Percentiles rank a stretch among this genome's conserved stretches.
phyloP scores from a whole-genome alignment of 2,888 invertebrate genomes.

The Dicyrtoma fusca region DNA sequence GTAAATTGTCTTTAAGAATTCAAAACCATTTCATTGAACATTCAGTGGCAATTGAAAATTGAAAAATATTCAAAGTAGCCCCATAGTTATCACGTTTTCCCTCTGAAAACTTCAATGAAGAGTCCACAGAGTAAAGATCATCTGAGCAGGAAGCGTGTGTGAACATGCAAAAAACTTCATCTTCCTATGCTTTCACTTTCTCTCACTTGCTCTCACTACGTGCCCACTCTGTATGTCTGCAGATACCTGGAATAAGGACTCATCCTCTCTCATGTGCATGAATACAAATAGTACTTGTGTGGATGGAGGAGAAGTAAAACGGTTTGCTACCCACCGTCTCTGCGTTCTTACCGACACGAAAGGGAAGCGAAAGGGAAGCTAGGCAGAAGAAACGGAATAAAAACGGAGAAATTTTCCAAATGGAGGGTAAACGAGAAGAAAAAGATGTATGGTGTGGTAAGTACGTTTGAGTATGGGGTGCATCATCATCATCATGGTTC shows the following conservation, averaged over 20 bases:
- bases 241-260: no score
- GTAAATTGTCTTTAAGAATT: constrained; percentile 36
- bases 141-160: no score
- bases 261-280: no score
- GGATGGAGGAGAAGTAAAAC: no score
- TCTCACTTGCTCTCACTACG: no score
- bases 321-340: no score
- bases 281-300: no score
- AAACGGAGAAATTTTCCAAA: not conserved
- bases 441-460: constrained; percentile 37
- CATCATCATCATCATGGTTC: constrained; percentile 28
- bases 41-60: constrained; percentile 47
- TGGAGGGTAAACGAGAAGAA: constrained; percentile 16
- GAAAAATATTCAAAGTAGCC: constrained; percentile 50
- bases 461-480: constrained; percentile 36
- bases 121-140: no score
- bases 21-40: constrained; percentile 41
- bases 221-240: no score
- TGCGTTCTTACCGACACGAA: not conserved
- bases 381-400: constrained; percentile 1
- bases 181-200: no score
- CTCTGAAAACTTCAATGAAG: not conserved
- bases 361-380: constrained; percentile 11
- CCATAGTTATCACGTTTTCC: constrained; percentile 15
- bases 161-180: no score